Evolutionary conservation across 35 echinoderm and acorn worm genomes (phyloP).

Genomic region (Amphiura filiformis): DNA sequence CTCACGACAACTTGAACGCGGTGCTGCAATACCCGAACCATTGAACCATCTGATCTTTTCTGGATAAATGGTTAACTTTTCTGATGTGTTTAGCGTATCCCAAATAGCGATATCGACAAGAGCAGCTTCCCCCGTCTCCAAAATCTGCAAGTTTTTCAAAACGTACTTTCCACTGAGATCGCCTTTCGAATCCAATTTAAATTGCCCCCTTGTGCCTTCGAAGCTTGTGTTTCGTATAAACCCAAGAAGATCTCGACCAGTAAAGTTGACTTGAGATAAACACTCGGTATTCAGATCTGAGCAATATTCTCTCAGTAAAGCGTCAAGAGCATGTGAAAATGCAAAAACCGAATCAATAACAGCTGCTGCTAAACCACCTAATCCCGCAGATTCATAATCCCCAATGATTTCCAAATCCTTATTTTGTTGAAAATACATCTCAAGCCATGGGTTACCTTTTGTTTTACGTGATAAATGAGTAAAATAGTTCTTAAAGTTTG

Average conservation of each 20-base stretch:
- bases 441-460: neutral
- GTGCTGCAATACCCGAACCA: neutral
- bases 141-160: neutral
- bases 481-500: neutral
- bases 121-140: neutral
- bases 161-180: conserved; percentile 23
- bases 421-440: neutral
- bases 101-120: conserved; percentile 1
- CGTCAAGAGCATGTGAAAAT: conserved; percentile 21
- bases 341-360: conserved; percentile 20
- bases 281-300: neutral
- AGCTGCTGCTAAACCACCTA: too few species aligned
- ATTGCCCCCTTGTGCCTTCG: neutral
- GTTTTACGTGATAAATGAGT: neutral
- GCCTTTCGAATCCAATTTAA: conserved; percentile 9
- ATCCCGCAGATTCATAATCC: neutral
- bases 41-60: neutral
- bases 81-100: conserved; percentile 20
- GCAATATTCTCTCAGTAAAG: neutral
- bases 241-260: too few species aligned
- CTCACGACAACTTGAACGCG: neutral
- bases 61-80: too few species aligned
- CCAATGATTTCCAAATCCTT: neutral
- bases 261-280: neutral
- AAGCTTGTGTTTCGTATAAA: conserved; percentile 12